Conservation (phyloP, 2,797 vertebrate species). For the Protonibea diacanthus region DNA sequence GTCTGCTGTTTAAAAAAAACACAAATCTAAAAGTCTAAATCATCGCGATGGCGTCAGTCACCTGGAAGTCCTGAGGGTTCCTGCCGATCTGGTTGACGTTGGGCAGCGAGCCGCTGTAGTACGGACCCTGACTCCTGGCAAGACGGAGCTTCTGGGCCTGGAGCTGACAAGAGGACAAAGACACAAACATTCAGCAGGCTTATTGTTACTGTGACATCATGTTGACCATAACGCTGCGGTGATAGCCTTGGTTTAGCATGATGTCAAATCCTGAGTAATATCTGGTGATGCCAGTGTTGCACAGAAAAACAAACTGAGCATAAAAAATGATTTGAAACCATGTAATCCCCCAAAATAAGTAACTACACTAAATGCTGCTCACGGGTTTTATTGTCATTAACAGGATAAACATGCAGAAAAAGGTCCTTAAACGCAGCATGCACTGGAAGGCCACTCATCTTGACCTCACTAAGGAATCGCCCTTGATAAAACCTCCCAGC, state of each 20-base stretch:
- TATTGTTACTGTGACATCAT: not conserved
- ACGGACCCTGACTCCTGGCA: constrained; percentile 89
- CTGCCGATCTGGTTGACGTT: constrained; percentile 93
- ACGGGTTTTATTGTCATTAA: too few relatives aligned
- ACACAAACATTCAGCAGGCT: not conserved
- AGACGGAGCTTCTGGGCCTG: constrained; percentile 95
- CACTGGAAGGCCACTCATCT: not conserved
- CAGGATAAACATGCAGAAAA: too few relatives aligned
- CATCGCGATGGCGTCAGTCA: constrained; percentile 55
- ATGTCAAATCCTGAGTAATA: too few relatives aligned
- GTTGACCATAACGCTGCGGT: too few relatives aligned
- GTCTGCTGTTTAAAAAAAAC: too few relatives aligned
- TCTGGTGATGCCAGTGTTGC: too few relatives aligned
- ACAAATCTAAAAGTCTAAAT: too few relatives aligned
- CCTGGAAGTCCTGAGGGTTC: constrained; percentile 90
- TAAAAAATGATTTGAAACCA: too few relatives aligned
- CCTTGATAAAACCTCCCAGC: constrained; percentile 1
- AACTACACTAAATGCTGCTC: too few relatives aligned
- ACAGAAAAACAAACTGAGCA: too few relatives aligned
- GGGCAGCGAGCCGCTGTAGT: constrained; percentile 91
- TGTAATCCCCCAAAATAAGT: too few relatives aligned
- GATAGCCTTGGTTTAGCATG: too few relatives aligned
- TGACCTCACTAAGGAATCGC: not conserved
- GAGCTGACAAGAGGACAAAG: constrained; percentile 79
- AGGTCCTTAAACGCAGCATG: not conserved